These are phyloP conservation scores for Pilophorus perplexus DNA, from an alignment of 2,888 invertebrate genomes.

Conservation along the genomic window DNA sequence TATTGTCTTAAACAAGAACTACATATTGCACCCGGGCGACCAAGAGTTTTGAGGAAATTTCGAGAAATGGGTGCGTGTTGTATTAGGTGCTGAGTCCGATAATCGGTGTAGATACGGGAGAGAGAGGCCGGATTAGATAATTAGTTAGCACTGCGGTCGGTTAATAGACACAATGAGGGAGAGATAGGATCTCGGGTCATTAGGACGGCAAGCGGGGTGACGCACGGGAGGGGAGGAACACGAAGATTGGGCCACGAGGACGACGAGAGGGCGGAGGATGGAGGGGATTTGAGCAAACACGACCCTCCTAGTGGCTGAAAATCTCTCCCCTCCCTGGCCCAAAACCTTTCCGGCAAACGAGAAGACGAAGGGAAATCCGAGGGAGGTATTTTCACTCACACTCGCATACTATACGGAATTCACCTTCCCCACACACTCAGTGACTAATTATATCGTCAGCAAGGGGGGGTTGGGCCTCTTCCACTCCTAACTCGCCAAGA, in stretches of 20 bases:
- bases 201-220: background rate
- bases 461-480: too few species aligned
- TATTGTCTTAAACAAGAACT: too few species aligned
- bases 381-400: too few species aligned
- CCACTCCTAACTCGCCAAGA: too few species aligned
- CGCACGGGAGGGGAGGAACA: background rate
- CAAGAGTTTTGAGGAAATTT: too few species aligned
- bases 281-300: background rate
- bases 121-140: slow-evolving; percentile 17
- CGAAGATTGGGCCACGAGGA: background rate
- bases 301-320: too few species aligned
- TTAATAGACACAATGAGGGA: slow-evolving; percentile 34
- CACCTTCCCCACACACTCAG: background rate
- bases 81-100: slow-evolving; percentile 19
- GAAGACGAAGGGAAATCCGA: too few species aligned
- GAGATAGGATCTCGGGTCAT: slow-evolving; percentile 32
- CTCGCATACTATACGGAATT: too few species aligned
- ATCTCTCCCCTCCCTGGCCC: too few species aligned
- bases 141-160: slow-evolving; percentile 33
- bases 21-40: too few species aligned
- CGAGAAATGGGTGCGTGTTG: too few species aligned
- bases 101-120: slow-evolving; percentile 19
- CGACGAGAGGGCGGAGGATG: background rate
- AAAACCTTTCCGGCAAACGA: too few species aligned
- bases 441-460: background rate